Evolutionary conservation across 2,888 invertebrate genomes (phyloP).

Genomic region (Cantharis rufa): DNA sequence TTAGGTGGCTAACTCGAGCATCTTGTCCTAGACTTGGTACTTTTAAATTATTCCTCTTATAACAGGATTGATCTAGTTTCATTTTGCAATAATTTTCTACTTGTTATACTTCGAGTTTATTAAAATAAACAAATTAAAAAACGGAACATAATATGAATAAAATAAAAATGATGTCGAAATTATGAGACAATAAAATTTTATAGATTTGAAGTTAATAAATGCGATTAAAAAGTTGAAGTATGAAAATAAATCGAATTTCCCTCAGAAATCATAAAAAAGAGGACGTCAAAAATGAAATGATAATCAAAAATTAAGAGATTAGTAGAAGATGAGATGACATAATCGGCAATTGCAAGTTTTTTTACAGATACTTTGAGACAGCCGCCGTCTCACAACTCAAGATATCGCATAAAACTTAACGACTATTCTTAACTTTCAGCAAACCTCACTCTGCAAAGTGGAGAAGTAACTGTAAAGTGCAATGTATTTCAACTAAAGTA

Average conservation of each 20-base stretch:
- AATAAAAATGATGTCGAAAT: background rate
- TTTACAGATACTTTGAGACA: slow-evolving; percentile 17
- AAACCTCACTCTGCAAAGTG: background rate
- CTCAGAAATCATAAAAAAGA: background rate
- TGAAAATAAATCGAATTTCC: background rate
- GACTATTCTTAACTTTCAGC: slow-evolving; percentile 11
- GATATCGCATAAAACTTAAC: slow-evolving; percentile 22
- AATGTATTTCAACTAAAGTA: slow-evolving; percentile 3
- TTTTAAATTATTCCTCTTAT: too few species aligned
- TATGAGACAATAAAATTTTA: background rate
- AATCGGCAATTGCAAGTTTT: slow-evolving; percentile 15
- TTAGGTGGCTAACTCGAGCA: too few species aligned
- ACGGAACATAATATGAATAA: background rate
- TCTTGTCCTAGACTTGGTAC: too few species aligned
- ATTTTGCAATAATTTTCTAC: too few species aligned
- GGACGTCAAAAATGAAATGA: background rate
- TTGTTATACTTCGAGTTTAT: too few species aligned
- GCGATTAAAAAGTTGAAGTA: background rate
- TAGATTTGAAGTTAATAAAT: background rate
- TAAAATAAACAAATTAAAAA: background rate
- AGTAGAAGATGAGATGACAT: slow-evolving; percentile 7
- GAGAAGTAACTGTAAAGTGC: slow-evolving; percentile 7
- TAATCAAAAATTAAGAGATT: slow-evolving; percentile 12
- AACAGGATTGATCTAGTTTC: too few species aligned
- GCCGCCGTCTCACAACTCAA: slow-evolving; percentile 21